These are phyloP conservation scores for Automeris io DNA, from an alignment of 2,888 invertebrate species.

Conservation along the genomic window DNA sequence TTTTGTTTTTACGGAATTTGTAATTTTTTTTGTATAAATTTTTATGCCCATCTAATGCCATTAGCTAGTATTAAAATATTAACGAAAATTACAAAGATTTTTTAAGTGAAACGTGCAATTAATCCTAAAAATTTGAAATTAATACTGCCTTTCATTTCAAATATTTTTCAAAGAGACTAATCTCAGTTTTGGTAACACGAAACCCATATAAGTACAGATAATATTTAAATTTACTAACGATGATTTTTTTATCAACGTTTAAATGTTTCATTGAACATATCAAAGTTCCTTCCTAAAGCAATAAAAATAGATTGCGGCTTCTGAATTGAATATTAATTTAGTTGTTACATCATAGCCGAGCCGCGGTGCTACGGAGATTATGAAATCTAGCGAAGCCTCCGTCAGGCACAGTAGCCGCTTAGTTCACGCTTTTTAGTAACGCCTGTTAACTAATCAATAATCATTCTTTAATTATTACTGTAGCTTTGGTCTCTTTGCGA, in stretches of 20 bases:
- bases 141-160: not conserved
- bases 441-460: constrained; percentile 57
- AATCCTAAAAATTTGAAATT: not conserved
- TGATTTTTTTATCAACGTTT: constrained; percentile 9
- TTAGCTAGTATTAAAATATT: too few species aligned
- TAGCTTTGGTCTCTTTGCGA: too few species aligned
- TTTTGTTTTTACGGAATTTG: too few species aligned
- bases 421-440: constrained; percentile 47
- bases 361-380: constrained; percentile 6
- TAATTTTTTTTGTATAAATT: too few species aligned
- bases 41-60: too few species aligned
- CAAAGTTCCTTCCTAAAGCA: constrained; percentile 17
- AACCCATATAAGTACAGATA: constrained; percentile 2
- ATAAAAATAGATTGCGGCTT: constrained; percentile 24
- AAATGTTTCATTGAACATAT: constrained; percentile 10
- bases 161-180: not conserved
- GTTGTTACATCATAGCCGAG: constrained; percentile 10
- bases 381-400: constrained; percentile 15
- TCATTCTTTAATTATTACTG: constrained; percentile 63
- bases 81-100: too few species aligned
- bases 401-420: constrained; percentile 21
- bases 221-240: constrained; percentile 6
- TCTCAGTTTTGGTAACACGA: constrained; percentile 1
- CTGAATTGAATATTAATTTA: constrained; percentile 24
- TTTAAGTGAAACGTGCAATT: not conserved